Percentiles rank a stretch among this genome's conserved stretches.
Evolutionary conservation across 92 coral and sea anemone genomes (phyloP).

Genomic region (Siderastrea radians): DNA sequence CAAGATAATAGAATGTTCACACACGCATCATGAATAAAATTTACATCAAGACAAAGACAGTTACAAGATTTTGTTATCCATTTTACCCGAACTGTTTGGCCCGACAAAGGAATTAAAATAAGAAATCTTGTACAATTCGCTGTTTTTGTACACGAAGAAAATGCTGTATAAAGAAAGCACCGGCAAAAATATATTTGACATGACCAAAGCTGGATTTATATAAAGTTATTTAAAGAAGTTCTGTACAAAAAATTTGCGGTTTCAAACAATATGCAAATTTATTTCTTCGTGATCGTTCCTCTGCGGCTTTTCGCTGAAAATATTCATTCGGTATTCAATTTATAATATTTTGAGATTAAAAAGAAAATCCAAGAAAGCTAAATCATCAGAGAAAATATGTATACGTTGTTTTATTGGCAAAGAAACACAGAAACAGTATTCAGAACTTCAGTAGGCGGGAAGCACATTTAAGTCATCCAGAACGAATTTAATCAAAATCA

Average conservation of each 20-base stretch:
- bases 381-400: not conserved
- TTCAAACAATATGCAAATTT: conserved; percentile 9
- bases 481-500: not conserved
- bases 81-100: too few relatives aligned
- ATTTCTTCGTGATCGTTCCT: not conserved
- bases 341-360: not conserved
- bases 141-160: not conserved
- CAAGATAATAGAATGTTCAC: not conserved
- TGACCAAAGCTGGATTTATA: not conserved
- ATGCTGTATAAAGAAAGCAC: not conserved
- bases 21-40: not conserved
- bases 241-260: conserved; percentile 4
- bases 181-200: not conserved
- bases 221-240: conserved; percentile 4
- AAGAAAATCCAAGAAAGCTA: not conserved
- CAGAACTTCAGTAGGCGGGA: conserved; percentile 21
- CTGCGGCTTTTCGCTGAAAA: not conserved
- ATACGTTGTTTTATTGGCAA: not conserved
- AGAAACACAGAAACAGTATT: not conserved
- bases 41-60: not conserved
- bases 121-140: not conserved
- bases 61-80: not conserved
- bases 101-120: not conserved
- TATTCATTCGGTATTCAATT: not conserved
- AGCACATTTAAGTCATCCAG: conserved; percentile 29